Evolutionary conservation across 2,888 invertebrate species (phyloP).

Genomic region (Apeira syringaria): DNA sequence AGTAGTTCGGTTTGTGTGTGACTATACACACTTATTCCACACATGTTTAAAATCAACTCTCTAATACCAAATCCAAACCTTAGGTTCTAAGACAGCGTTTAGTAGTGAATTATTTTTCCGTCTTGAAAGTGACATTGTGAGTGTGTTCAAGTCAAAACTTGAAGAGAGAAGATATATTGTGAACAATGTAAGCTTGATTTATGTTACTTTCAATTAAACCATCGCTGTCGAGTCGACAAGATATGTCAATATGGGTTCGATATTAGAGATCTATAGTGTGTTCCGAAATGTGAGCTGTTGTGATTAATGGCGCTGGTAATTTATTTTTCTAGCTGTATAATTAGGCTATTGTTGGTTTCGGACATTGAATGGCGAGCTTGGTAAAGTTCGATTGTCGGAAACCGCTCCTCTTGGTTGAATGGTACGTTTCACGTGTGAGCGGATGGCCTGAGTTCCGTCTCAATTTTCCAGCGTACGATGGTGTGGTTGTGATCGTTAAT

Average conservation of each 20-base stretch:
- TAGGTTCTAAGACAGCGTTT: background rate
- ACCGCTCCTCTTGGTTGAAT: conserved; percentile 43
- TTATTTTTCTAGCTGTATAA: conserved; percentile 61
- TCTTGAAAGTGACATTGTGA: conserved; percentile 37
- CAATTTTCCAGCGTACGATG: conserved; percentile 55
- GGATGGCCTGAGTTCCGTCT: conserved; percentile 49
- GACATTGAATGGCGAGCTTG: conserved; percentile 47
- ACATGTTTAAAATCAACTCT: conserved; percentile 5
- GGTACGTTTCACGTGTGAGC: conserved; percentile 50
- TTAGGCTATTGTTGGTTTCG: conserved; percentile 68
- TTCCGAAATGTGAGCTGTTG: conserved; percentile 25
- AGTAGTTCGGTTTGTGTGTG: conserved; percentile 44
- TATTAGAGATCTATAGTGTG: conserved; percentile 23
- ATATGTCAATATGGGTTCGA: conserved; percentile 26
- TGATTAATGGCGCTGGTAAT: conserved; percentile 65
- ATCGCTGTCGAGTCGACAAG: conserved; percentile 22
- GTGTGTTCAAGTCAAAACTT: conserved; percentile 10
- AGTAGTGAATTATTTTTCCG: conserved; percentile 2
- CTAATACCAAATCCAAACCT: background rate
- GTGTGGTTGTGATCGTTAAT: conserved; percentile 54
- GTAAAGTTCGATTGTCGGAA: conserved; percentile 47
- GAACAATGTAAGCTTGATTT: conserved; percentile 38
- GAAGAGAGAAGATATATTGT: conserved; percentile 15
- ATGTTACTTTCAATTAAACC: conserved; percentile 26
- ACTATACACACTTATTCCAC: conserved; percentile 23